These are phyloP conservation scores for Formica selysi DNA, from an alignment of 1,140 invertebrate genomes.

Conservation along the genomic window DNA sequence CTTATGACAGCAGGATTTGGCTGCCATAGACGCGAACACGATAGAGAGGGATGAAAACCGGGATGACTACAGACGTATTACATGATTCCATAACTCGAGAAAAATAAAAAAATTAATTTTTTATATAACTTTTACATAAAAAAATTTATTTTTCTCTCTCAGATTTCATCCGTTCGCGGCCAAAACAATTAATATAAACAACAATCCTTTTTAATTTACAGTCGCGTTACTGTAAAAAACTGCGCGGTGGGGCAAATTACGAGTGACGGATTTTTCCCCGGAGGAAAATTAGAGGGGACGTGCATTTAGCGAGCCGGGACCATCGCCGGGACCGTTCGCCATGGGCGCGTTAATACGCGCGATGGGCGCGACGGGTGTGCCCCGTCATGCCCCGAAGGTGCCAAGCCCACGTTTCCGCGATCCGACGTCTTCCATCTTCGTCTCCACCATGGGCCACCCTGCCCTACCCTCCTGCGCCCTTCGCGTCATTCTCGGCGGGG, in stretches of 20 bases:
- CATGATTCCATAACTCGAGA: neutral
- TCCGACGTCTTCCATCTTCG: constrained; percentile 66
- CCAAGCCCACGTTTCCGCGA: constrained; percentile 68
- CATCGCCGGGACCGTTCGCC: constrained; percentile 24
- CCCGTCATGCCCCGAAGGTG: constrained; percentile 59
- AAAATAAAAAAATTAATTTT: too few relatives aligned
- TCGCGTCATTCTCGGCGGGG: constrained; percentile 6
- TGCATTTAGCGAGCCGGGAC: constrained; percentile 8
- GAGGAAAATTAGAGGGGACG: neutral
- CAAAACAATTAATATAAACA: neutral
- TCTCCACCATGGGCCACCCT: constrained; percentile 45
- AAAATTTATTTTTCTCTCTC: neutral
- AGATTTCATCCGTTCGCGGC: too few relatives aligned
- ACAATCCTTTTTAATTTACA: neutral
- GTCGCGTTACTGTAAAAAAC: neutral
- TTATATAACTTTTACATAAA: too few relatives aligned
- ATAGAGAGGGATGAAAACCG: neutral
- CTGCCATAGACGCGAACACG: neutral
- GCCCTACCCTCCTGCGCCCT: constrained; percentile 64
- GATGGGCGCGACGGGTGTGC: constrained; percentile 41
- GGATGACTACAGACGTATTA: neutral
- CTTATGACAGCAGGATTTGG: neutral
- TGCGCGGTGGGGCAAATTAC: neutral
- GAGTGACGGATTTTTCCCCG: neutral
- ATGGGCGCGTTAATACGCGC: constrained; percentile 53